Conservation (phyloP, 37 sponge, comb jelly and placozoan genomes). For the Chondrilla cf. caribensis region DNA sequence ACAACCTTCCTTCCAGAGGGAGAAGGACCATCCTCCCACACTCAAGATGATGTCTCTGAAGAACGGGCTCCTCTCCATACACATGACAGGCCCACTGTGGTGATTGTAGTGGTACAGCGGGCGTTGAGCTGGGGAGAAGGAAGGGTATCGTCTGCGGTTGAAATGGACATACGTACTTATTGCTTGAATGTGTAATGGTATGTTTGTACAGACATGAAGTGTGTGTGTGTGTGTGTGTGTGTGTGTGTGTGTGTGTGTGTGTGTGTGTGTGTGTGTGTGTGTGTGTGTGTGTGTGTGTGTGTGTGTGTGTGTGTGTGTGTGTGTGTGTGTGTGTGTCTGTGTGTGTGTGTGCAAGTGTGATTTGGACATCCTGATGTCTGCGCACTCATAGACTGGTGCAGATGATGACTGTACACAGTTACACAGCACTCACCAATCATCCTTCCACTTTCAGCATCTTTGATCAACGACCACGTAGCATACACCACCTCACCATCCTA, state of each 20-base stretch:
- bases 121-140: conserved; percentile 28
- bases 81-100: conserved; percentile 73
- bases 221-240: not conserved
- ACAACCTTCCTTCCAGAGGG: conserved; percentile 90
- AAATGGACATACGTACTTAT: too few species aligned
- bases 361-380: too few species aligned
- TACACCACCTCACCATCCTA: conserved; percentile 94
- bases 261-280: conserved; percentile 17
- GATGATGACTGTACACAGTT: too few species aligned
- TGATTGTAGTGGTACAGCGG: conserved; percentile 52
- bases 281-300: not conserved
- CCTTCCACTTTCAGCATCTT: conserved; percentile 86
- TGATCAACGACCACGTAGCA: conserved; percentile 80
- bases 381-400: too few species aligned
- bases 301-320: not conserved
- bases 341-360: conserved; percentile 6
- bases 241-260: conserved; percentile 5
- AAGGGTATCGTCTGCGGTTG: not conserved
- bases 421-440: conserved; percentile 59
- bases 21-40: conserved; percentile 90
- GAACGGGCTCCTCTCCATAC: conserved; percentile 92
- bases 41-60: conserved; percentile 86
- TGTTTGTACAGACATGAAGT: not conserved
- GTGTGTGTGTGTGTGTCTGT: not conserved
- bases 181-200: too few species aligned